Evolutionary conservation across 2,113 vertebrate species (phyloP), one percentile per base, ranked within the genome.

Genomic region (Turnix velox): DNA sequence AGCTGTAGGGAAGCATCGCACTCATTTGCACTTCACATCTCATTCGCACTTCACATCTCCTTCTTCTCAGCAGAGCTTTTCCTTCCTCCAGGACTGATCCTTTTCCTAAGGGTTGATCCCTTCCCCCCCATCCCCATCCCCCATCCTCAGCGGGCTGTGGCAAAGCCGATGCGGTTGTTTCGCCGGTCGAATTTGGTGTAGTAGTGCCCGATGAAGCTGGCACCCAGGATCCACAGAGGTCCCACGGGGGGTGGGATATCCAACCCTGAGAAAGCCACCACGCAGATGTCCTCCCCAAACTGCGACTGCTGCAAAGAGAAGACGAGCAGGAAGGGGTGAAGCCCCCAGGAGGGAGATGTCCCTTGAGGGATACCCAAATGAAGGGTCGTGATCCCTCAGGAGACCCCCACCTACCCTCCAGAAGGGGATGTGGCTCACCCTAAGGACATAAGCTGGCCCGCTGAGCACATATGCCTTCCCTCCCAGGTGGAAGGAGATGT

Each of bases 121-220:
- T 27, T 46, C 39, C 27, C 1, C 9, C 35, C 63, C 3, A 73
- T 23, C n/a, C 19, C 13, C 3, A 4, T 3, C 8, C 4, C 4
- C 14, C 49, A 19, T 37, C 9, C 3, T 99, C 97, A 99, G 90
- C 98, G 97, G 35, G 99, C 98, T 2, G 97, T 93, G 76, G 99
- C 99, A 57, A 99, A 99, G 58, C 99, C 99, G 49, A 99, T 99
- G 54, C 99, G 98, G 87, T 99, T 99, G 96, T 99, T 98, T 52
- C 81, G 97, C 10, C 99, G 98, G 93, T 99, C 99, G 40, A 99
- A 99, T 92, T 99, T 98, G 8, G 98, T 99, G 97, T 99, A 99
- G 97, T 99, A 99, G 87, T 98, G 98, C 13, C 98, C 98, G 28
- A 99, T 99, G 96, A 99, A 99, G 92, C 97, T 99, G 95, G 99